Percentiles rank a stretch among this genome's conserved stretches.
Conservation (phyloP, 2,113 vertebrate species). For the Pseudolaguvia tuberculata region DNA sequence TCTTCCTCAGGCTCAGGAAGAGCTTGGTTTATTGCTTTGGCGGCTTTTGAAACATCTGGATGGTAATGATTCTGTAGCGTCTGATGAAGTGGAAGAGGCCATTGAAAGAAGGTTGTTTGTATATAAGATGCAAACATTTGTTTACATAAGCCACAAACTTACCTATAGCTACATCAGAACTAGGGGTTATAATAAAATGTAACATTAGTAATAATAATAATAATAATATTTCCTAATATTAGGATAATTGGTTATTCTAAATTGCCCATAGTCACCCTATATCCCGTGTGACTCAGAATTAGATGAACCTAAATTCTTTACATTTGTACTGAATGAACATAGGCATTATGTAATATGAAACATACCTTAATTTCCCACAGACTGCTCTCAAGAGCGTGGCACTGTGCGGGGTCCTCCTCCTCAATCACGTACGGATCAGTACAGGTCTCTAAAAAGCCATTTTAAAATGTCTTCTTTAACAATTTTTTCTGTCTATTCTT, state of each 20-base stretch:
- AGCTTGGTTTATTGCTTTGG: conserved; percentile 71
- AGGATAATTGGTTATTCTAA: too few relatives aligned
- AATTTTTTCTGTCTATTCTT: not conserved
- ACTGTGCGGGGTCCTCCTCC: conserved; percentile 78
- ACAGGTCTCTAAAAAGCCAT: conserved; percentile 61
- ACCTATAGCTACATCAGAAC: not conserved
- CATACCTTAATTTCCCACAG: conserved; percentile 91
- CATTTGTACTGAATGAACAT: not conserved
- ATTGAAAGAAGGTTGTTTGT: too few relatives aligned
- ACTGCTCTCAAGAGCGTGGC: conserved; percentile 86
- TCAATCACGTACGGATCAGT: conserved; percentile 81
- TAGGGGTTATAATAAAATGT: not conserved
- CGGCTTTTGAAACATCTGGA: conserved; percentile 82
- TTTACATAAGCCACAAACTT: not conserved
- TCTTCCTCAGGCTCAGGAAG: conserved; percentile 75
- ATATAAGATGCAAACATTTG: not conserved
- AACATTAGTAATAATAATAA: too few relatives aligned
- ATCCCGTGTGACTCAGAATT: too few relatives aligned
- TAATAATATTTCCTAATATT: too few relatives aligned
- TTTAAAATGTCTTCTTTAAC: not conserved
- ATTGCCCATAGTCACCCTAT: too few relatives aligned
- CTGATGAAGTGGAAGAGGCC: conserved; percentile 54
- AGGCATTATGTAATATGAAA: not conserved
- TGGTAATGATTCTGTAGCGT: conserved; percentile 88
- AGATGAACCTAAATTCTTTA: too few relatives aligned